Evolutionary conservation across 2,797 vertebrate genomes (phyloP).

Genomic region (Mycteria americana): DNA sequence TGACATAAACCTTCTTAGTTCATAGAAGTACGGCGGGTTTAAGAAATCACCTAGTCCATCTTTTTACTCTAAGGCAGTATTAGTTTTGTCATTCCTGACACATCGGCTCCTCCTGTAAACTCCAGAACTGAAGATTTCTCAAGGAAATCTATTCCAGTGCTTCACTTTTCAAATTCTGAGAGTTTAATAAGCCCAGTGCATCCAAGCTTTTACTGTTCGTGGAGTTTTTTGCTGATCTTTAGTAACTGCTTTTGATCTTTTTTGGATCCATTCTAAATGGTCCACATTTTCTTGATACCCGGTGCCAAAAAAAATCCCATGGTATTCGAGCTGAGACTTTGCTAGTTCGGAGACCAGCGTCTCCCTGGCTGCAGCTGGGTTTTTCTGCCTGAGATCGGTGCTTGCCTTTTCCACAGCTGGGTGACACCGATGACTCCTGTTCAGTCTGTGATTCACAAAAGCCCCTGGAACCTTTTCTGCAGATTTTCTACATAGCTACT

Average conservation of each 20-base stretch:
- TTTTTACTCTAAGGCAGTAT: not conserved
- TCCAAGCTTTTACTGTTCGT: not conserved
- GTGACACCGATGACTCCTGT: not conserved
- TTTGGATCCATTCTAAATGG: not conserved
- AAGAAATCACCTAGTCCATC: not conserved
- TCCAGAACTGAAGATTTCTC: not conserved
- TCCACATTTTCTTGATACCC: fast-evolving
- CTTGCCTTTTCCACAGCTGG: not conserved
- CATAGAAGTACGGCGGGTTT: not conserved
- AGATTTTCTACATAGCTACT: not conserved
- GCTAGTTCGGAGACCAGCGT: fast-evolving
- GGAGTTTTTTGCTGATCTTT: too few species aligned
- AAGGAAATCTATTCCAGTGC: not conserved
- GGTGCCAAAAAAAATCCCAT: not conserved
- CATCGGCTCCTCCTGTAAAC: not conserved
- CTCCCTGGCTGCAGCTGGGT: not conserved
- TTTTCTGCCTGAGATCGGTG: fast-evolving
- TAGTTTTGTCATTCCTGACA: not conserved
- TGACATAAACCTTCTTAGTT: not conserved
- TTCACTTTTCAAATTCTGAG: not conserved
- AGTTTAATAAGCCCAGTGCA: fast-evolving
- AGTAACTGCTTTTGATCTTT: not conserved
- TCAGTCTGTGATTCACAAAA: not conserved
- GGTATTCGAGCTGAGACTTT: fast-evolving
- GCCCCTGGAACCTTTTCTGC: not conserved